A percentile compares a stretch with the other conserved stretches of the same genome.
Evolutionary conservation across 92 coral and sea anemone genomes (phyloP).

Genomic region (Hydrozoanthus gracilis): DNA sequence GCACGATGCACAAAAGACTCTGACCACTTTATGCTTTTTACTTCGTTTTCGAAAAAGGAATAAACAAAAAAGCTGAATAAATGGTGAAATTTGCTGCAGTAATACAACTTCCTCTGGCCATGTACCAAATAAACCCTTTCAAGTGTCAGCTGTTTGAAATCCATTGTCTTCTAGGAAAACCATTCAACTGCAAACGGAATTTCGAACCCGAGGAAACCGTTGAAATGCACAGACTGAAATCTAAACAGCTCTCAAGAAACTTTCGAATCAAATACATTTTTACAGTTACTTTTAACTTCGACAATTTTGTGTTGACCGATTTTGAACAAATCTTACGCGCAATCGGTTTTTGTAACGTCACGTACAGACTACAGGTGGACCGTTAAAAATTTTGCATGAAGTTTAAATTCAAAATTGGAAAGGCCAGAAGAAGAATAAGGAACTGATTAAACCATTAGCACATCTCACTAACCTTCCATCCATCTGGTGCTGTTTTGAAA

Average conservation of each 20-base stretch:
- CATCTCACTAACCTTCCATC: constrained; percentile 91
- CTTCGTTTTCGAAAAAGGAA: not conserved
- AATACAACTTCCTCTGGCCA: constrained; percentile 27
- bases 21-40: not conserved
- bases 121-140: constrained; percentile 42
- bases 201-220: constrained; percentile 83
- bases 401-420: constrained; percentile 89
- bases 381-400: constrained; percentile 75
- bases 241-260: constrained; percentile 30
- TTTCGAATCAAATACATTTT: constrained; percentile 9
- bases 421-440: constrained; percentile 54
- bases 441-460: constrained; percentile 63
- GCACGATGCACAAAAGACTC: not conserved
- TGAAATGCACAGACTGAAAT: constrained; percentile 71
- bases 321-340: constrained; percentile 1
- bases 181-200: constrained; percentile 86
- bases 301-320: not conserved
- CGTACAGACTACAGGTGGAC: constrained; percentile 61
- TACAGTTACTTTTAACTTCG: constrained; percentile 21
- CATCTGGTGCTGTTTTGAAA: constrained; percentile 99
- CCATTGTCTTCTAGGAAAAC: constrained; percentile 92
- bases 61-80: not conserved
- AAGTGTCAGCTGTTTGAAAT: constrained; percentile 91
- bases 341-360: constrained; percentile 40
- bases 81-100: not conserved